Evolutionary conservation across 2,113 vertebrate species (phyloP), one percentile per base, ranked within the genome.

Genomic region (Antigone vipio): DNA sequence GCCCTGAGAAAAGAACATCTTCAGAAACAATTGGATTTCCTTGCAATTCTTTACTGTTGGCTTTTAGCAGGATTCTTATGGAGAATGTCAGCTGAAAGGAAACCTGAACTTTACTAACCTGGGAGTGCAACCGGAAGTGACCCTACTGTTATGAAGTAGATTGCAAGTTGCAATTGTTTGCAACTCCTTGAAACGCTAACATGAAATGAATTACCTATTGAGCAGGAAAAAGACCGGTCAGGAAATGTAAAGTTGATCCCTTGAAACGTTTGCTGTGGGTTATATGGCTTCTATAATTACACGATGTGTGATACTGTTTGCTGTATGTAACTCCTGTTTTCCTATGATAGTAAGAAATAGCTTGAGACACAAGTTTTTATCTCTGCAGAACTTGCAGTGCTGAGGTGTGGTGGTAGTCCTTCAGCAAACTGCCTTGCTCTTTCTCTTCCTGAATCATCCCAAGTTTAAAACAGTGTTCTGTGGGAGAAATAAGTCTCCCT

Each of bases 221-320:
- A 77, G 62, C 49, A 79, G 27, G 34, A 47, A 67, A 9, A 72
- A 42, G 52, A 26, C 53, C 60, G 76, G 24, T 69, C 83, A 67
- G 83, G n/a, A 71, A 53, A 60, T 86, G 42, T 75, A 42, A 92
- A 83, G 50, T 4, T 64, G 84, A 75, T 91, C 53, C 55, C 16
- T 67, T 50, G 71, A 88, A 92, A 64, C 58, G 74, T 93, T 81
- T 72, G 30, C 91, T 74, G 53, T 72, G 77, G 55, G 87, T 97
- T 94, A 23, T 29, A 6, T 56, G 63, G 23, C 62, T 89, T 68
- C 73, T 77, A 4, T 66, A 79, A 58, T 84, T 84, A 63, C 27
- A 45, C 40, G 35, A 2, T 13, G 34, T 18, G 27, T 63, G 75
- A 84, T 67, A 9, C 16, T 52, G 88, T 27, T 16, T 88, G 32